phyloP scores from a whole-genome alignment of 1,140 invertebrate genomes.

The Leptinotarsa defecta region DNA sequence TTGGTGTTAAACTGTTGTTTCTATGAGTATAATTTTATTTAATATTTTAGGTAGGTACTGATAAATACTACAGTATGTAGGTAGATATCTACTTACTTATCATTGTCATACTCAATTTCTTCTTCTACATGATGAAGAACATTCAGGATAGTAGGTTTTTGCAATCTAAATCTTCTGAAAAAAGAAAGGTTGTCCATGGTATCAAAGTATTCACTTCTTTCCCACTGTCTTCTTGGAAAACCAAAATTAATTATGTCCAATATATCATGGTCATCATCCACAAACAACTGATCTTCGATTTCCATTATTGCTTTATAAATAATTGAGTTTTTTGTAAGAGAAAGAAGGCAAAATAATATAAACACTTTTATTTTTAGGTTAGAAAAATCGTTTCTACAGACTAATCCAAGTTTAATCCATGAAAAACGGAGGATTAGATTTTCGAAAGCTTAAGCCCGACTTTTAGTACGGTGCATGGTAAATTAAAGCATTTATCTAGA shows the following conservation, averaged over 20 bases:
- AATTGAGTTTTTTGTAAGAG: too few species aligned
- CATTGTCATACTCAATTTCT: slow-evolving; percentile 18
- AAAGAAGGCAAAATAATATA: too few species aligned
- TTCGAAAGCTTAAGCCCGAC: not conserved
- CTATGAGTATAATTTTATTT: slow-evolving; percentile 15
- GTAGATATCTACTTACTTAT: slow-evolving; percentile 18
- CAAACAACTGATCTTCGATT: not conserved
- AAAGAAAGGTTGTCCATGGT: slow-evolving; percentile 24
- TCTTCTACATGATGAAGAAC: slow-evolving; percentile 15
- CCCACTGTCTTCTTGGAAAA: slow-evolving; percentile 22
- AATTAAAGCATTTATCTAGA: slow-evolving; percentile 8
- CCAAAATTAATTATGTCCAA: slow-evolving; percentile 29
- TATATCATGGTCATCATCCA: slow-evolving; percentile 24
- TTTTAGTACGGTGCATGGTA: slow-evolving; percentile 1
- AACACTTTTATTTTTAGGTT: too few species aligned
- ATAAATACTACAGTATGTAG: slow-evolving; percentile 7
- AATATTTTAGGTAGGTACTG: not conserved
- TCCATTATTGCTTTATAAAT: not conserved
- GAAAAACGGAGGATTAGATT: slow-evolving; percentile 5
- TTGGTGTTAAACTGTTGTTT: slow-evolving; percentile 31
- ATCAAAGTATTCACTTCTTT: slow-evolving; percentile 24
- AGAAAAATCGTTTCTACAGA: too few species aligned
- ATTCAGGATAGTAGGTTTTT: slow-evolving; percentile 17
- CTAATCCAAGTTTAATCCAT: not conserved
- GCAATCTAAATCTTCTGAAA: slow-evolving; percentile 28